Conservation (phyloP, 2,888 invertebrate genomes). For the Sarcophaga caerulescens region DNA sequence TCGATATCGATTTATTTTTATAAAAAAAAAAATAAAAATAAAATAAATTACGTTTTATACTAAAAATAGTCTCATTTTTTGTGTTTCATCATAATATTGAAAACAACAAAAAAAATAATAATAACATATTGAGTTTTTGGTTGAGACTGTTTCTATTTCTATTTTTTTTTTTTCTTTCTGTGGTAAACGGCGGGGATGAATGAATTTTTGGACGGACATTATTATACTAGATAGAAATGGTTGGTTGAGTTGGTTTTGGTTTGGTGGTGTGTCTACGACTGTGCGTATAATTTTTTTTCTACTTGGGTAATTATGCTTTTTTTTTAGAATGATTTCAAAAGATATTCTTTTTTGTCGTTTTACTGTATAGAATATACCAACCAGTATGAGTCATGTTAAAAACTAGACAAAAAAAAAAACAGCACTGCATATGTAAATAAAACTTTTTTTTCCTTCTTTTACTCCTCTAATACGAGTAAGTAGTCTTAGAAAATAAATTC, state of each 20-base stretch:
- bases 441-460: not conserved
- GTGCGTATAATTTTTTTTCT: conserved; percentile 26
- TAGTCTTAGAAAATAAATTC: no score
- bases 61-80: conserved; percentile 41
- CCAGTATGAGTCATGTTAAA: conserved; percentile 51
- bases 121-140: no score
- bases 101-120: not conserved
- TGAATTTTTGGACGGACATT: conserved; percentile 30
- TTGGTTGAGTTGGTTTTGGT: conserved; percentile 25
- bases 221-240: not conserved
- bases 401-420: conserved; percentile 29
- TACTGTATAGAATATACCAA: conserved; percentile 5
- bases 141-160: not conserved
- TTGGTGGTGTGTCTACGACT: conserved; percentile 23
- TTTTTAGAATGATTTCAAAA: not conserved
- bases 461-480: no score
- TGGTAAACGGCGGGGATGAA: conserved; percentile 50
- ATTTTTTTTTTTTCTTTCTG: not conserved
- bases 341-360: conserved; percentile 21
- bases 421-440: not conserved
- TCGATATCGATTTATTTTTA: conserved; percentile 36
- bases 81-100: conserved; percentile 24
- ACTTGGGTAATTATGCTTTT: conserved; percentile 38
- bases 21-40: conserved; percentile 8
- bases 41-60: conserved; percentile 48